Evolutionary conservation across 2,113 vertebrate species (phyloP), one percentile per base, ranked within the genome.

Genomic region (Myotis brandtii): DNA sequence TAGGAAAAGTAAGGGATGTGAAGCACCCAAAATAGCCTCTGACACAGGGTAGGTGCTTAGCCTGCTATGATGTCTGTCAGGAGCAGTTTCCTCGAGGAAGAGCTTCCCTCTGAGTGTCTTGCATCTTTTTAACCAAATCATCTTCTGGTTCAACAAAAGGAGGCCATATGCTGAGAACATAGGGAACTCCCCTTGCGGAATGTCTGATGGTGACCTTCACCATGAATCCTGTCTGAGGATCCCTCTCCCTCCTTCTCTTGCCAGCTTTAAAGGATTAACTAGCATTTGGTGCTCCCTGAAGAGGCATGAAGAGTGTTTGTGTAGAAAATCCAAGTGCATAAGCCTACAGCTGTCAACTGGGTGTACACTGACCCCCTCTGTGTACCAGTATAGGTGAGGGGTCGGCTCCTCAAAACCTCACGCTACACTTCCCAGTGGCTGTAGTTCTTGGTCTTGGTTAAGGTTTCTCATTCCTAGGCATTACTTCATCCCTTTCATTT

Each of bases 231-330:
- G 75, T 25, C 72, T 21, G 0, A 43, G 43, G 43, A 70, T 16
- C 48, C 52, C 11, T 81, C 76, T 77, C 90, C 67, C 54, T 95
- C 87, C 81, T 50, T 54, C 89, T 84, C 70, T 87, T 86, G 48
- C 76, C 40, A 90, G 73, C 43, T 83, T 88, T 86, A 69, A 86
- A 86, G 46, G 93, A 91, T 86, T 83, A 81, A 18, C 52, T 27
- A 76, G 77, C 25, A 67, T 80, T 34, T 27, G 25, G 46, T 52
- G 40, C 23, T 91, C 50, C 66, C 2, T 37, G 30, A 80, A 23
- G 46, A 86, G 66, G 21, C 20, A 54, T 66, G 11, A 75, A 85
- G 54, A 50, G 27, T 59, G 43, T 66, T 83, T 79, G 21, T 62
- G 37, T 40, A 62, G 79, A n/a, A 89, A 91, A 73, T 50, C 46